Percentiles rank a stretch among this genome's conserved stretches.
These are phyloP conservation scores for Meteorus cinctellus DNA, from an alignment of 2,888 invertebrate genomes.

Conservation along the genomic window DNA sequence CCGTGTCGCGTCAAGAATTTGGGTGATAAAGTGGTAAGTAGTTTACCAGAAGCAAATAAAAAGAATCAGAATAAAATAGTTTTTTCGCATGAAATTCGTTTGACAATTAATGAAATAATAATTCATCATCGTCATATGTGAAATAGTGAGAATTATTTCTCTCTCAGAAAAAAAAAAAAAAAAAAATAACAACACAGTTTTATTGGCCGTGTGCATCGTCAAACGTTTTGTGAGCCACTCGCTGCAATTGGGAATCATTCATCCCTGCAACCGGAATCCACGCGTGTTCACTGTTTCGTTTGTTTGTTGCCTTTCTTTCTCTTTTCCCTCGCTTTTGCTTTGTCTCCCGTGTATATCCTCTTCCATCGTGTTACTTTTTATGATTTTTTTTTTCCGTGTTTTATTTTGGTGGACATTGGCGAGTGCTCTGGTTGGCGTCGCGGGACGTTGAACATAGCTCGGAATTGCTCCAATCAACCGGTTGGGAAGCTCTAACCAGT, in stretches of 20 bases:
- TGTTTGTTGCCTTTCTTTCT: constrained; percentile 14
- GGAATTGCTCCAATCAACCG: constrained; percentile 41
- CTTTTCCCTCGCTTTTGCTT: neutral
- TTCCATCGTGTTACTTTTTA: constrained; percentile 23
- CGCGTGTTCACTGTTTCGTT: constrained; percentile 33
- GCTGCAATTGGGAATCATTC: constrained; percentile 39
- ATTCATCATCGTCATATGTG: neutral
- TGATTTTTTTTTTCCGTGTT: constrained; percentile 22
- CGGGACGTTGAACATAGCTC: constrained; percentile 43
- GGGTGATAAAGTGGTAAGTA: constrained; percentile 70
- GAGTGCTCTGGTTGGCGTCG: constrained; percentile 30
- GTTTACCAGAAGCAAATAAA: neutral
- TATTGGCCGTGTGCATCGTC: constrained; percentile 14
- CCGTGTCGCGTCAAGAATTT: constrained; percentile 69
- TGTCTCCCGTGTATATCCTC: neutral
- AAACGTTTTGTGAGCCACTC: constrained; percentile 40
- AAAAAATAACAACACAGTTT: neutral
- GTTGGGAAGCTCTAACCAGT: constrained; percentile 10
- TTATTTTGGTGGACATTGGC: constrained; percentile 28
- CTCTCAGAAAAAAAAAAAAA: neutral
- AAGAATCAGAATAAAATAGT: neutral
- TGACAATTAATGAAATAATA: neutral
- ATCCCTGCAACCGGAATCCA: constrained; percentile 38
- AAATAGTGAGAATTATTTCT: constrained; percentile 12
- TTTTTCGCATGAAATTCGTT: neutral